A percentile compares a stretch with the other conserved stretches of the same genome.
phyloP scores from a whole-genome alignment of 2,888 invertebrate genomes.

The Phanerotoma sp. region DNA sequence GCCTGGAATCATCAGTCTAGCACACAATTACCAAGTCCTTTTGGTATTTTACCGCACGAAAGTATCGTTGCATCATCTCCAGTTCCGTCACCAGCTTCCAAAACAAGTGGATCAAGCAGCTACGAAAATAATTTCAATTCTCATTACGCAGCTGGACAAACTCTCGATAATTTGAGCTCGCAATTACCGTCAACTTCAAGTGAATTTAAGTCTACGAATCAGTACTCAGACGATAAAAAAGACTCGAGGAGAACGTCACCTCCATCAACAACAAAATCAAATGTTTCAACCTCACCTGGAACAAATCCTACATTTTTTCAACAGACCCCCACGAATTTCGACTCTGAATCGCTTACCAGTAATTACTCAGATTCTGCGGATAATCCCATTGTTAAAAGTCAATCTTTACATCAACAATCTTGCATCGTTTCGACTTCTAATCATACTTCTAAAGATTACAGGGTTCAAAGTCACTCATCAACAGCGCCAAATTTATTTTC shows the following conservation, averaged over 20 bases:
- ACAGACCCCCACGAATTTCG: constrained; percentile 66
- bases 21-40: constrained; percentile 68
- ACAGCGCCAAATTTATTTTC: constrained; percentile 54
- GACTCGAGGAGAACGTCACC: constrained; percentile 59
- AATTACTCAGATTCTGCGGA: constrained; percentile 60
- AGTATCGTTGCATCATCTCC: constrained; percentile 70
- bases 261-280: constrained; percentile 57
- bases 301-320: constrained; percentile 65
- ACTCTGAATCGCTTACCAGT: constrained; percentile 56
- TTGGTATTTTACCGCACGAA: constrained; percentile 77
- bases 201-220: constrained; percentile 46
- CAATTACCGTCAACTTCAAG: constrained; percentile 54
- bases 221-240: constrained; percentile 58
- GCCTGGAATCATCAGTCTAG: constrained; percentile 74
- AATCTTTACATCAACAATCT: constrained; percentile 66
- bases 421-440: constrained; percentile 74
- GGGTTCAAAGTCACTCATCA: constrained; percentile 58
- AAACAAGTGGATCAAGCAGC: constrained; percentile 59
- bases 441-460: constrained; percentile 66
- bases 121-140: constrained; percentile 71
- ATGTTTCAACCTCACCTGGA: constrained; percentile 60
- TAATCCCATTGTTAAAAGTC: constrained; percentile 45
- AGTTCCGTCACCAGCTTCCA: constrained; percentile 61
- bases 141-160: constrained; percentile 69
- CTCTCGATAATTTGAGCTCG: constrained; percentile 65